Conservation (phyloP, 2,113 vertebrate genomes). For the Struthidea cinerea region DNA sequence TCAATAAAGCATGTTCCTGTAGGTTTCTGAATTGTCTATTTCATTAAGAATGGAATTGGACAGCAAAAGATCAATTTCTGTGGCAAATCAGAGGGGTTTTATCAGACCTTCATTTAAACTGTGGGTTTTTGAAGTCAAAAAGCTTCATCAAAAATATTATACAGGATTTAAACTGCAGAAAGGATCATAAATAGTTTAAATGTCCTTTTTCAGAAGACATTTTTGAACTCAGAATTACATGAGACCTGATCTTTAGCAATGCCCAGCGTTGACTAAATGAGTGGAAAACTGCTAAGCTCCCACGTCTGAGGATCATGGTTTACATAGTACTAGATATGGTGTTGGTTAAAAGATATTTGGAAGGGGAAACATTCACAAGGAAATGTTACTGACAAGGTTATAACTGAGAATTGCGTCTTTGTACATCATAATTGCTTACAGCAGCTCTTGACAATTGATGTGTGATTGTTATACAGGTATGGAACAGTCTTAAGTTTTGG, state of each 20-base stretch:
- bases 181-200: neutral
- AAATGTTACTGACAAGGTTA: neutral
- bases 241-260: neutral
- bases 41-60: constrained; percentile 38
- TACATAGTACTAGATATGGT: neutral
- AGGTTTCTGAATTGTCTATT: constrained; percentile 28
- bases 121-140: neutral
- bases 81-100: neutral
- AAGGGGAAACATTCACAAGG: neutral
- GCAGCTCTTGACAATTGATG: neutral
- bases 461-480: neutral
- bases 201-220: neutral
- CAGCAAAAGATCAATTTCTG: neutral
- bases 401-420: neutral
- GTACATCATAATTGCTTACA: neutral
- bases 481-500: neutral
- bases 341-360: neutral
- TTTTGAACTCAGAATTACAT: neutral
- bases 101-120: neutral
- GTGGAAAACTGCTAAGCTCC: neutral
- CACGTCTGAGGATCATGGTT: neutral
- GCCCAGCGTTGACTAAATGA: neutral
- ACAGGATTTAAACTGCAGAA: neutral
- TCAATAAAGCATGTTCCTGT: constrained; percentile 49
- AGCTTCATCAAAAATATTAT: neutral